Evolutionary conservation across 2,888 invertebrate species (phyloP), one percentile per base, ranked within the genome.

Genomic region (Aspidapion aeneum): DNA sequence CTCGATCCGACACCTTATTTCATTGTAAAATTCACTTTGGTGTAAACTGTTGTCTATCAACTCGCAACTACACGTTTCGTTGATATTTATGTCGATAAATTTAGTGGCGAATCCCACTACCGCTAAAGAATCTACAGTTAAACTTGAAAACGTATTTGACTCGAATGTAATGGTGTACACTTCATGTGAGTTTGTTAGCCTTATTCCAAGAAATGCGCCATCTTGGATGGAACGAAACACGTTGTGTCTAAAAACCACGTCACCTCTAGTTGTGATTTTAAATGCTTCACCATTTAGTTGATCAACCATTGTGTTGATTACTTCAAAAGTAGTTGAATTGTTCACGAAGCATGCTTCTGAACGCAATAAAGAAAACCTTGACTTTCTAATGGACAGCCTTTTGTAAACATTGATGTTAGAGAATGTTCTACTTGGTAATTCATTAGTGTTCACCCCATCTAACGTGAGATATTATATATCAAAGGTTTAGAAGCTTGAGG

Each of bases 401-500:
- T 88, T 83, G 59, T 83, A 83, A 50, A 93, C 87, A 72, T 88
- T 88, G 57, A 93, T 81, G 71, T 93, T 91, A 62, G 90, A 89
- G 75, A 92, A 84, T 63, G 87, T 85, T 65, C 90, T 84, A 70
- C 91, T 90, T 2, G 90, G 90, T 64, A 91, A 76, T 58, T 80
- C 75, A 0, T 81, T 81, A 21, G 90, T 84, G 12, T 74, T 79
- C 19, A 89, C 86, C 1, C 88, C 87, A 52, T 83, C 82, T 58
- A 93, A 78, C 68, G 85, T 81, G 67, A 93, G 83, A 68, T 85
- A 85, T 48, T 85, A 83, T 0, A 89, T 86, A 21, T 87, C 85
- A 74, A 93, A 91, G 78, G 91, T 91, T 92, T 93, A 73, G 93
- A 91, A 1, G 91, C 86, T 79, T 92, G 87, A 51, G 84, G 84